phyloP scores from a whole-genome alignment of 2,113 vertebrate genomes.

The Nanger granti region DNA sequence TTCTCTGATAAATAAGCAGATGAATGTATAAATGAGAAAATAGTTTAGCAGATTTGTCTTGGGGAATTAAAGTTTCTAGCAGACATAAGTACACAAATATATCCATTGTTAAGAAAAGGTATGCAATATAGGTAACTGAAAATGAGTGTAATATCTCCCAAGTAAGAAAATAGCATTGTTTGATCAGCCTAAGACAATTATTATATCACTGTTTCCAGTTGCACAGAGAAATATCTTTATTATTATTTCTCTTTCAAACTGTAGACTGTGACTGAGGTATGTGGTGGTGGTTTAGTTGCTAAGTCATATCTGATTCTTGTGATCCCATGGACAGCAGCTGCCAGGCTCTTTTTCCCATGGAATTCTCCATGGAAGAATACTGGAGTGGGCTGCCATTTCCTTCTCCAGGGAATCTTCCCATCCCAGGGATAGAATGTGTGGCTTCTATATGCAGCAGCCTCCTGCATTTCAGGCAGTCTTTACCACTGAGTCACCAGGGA shows the following conservation, averaged over 20 bases:
- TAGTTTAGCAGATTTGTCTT: background rate
- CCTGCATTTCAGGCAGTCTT: background rate
- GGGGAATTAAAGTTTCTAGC: background rate
- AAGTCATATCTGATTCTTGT: background rate
- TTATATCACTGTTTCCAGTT: background rate
- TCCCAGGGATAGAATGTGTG: background rate
- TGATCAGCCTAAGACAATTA: background rate
- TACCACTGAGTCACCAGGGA: background rate
- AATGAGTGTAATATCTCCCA: background rate
- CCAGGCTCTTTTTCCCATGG: background rate
- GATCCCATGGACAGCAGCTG: background rate
- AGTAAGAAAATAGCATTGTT: background rate
- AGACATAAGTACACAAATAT: background rate
- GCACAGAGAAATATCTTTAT: background rate
- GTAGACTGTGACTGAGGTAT: background rate
- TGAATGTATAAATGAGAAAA: background rate
- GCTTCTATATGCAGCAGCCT: background rate
- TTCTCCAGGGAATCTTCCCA: background rate
- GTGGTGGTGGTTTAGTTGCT: background rate
- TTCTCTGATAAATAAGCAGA: background rate
- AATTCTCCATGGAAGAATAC: background rate
- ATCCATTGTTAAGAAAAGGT: conserved; percentile 6
- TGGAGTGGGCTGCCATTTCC: background rate
- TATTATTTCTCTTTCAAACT: background rate
- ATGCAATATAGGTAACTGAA: background rate